Percentiles rank a stretch among this genome's conserved stretches.
Conservation (phyloP, 2,113 vertebrate genomes). For the Pogona vitticeps region DNA sequence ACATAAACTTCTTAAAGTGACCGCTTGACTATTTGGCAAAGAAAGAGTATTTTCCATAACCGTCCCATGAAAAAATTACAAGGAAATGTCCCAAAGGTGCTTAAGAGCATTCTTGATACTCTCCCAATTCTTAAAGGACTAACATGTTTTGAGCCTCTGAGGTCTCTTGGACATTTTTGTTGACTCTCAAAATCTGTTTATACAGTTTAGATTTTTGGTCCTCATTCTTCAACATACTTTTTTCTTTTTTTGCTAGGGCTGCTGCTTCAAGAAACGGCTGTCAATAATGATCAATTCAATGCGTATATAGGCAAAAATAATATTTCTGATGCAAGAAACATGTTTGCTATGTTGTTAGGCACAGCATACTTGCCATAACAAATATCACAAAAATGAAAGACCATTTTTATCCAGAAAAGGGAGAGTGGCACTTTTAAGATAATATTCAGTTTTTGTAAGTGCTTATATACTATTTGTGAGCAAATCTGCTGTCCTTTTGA, state of each 20-base stretch:
- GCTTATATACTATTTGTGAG: background rate
- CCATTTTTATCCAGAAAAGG: background rate
- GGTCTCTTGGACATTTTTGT: background rate
- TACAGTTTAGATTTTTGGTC: background rate
- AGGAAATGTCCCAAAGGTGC: background rate
- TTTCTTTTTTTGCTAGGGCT: too few species aligned
- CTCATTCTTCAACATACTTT: too few species aligned
- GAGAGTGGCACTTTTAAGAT: background rate
- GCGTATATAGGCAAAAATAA: background rate
- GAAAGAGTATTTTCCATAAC: background rate
- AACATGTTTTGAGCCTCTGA: background rate
- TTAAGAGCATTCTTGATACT: background rate
- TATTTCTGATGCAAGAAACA: background rate
- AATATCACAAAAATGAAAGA: background rate
- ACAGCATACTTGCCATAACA: too few species aligned
- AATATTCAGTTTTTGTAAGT: background rate
- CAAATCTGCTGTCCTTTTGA: background rate
- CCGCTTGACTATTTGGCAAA: background rate
- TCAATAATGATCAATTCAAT: background rate
- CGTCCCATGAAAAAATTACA: background rate
- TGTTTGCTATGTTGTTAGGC: background rate
- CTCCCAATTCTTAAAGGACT: constrained; percentile 6
- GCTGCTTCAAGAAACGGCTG: too few species aligned
- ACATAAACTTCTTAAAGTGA: background rate
- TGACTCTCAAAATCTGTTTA: background rate